These are phyloP conservation scores for Ellobius talpinus DNA, from an alignment of 2,113 vertebrate species.

Conservation along the genomic window DNA sequence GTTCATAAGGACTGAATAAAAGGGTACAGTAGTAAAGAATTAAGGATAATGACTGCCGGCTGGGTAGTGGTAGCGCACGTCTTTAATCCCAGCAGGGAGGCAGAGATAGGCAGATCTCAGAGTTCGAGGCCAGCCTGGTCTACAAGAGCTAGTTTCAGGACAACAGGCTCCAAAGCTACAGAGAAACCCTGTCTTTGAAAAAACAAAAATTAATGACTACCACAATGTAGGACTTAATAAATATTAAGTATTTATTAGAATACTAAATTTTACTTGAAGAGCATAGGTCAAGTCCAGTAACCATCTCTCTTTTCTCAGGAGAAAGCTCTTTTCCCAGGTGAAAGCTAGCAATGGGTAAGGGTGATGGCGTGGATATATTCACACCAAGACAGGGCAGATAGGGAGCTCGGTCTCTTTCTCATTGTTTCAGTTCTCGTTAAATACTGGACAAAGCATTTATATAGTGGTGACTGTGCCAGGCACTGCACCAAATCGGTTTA, in stretches of 20 bases:
- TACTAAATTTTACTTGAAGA: slow-evolving; percentile 20
- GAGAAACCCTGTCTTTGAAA: too few relatives aligned
- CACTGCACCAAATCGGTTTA: background rate
- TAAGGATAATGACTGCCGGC: background rate
- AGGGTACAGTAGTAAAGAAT: background rate
- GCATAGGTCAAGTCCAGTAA: background rate
- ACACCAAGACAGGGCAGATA: background rate
- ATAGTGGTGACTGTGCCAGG: background rate
- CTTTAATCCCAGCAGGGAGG: too few relatives aligned
- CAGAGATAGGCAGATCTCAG: too few relatives aligned
- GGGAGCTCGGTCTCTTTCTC: background rate
- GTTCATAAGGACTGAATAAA: background rate
- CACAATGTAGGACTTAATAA: background rate
- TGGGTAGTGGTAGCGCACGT: too few relatives aligned
- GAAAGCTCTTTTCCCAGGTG: background rate
- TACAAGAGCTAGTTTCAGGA: too few relatives aligned
- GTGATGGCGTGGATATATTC: background rate
- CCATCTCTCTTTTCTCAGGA: background rate
- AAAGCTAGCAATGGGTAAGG: background rate
- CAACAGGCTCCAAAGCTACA: too few relatives aligned
- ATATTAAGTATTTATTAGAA: slow-evolving; percentile 4
- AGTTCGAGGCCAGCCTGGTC: too few relatives aligned
- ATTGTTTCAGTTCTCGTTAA: background rate
- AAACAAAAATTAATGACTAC: background rate
- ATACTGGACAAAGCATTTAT: background rate